These are phyloP conservation scores for Callosobruchus maculatus DNA, from an alignment of 2,888 invertebrate species.

Conservation along the genomic window DNA sequence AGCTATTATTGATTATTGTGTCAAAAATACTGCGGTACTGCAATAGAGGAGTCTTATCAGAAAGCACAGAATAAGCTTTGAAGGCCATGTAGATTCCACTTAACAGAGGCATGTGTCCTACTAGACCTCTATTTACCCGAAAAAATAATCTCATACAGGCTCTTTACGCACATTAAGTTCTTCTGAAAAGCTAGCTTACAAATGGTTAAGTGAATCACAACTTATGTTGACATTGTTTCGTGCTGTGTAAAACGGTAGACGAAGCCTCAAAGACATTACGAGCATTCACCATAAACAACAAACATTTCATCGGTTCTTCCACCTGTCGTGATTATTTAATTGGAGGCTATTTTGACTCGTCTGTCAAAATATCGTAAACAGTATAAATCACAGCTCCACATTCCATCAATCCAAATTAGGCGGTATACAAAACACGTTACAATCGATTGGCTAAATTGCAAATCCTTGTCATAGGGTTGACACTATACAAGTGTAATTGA, in stretches of 20 bases:
- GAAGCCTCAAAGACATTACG: not conserved
- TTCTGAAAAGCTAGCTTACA: too few species aligned
- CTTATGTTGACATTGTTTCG: too few species aligned
- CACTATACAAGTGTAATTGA: not conserved
- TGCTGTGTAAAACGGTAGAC: not conserved
- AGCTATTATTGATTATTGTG: too few species aligned
- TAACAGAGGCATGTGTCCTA: too few species aligned
- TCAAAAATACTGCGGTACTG: too few species aligned
- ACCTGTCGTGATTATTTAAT: not conserved
- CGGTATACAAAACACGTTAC: not conserved
- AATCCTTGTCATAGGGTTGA: not conserved
- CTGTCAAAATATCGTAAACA: not conserved
- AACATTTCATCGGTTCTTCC: not conserved
- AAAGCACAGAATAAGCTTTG: too few species aligned
- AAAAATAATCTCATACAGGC: too few species aligned
- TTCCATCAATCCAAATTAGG: not conserved
- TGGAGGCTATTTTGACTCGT: not conserved
- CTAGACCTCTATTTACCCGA: too few species aligned
- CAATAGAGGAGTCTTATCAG: too few species aligned
- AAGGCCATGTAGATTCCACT: too few species aligned
- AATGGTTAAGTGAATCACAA: too few species aligned
- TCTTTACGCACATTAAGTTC: too few species aligned
- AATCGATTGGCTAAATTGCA: not conserved
- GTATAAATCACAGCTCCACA: not conserved
- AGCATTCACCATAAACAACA: not conserved